Evolutionary conservation across 2,113 vertebrate genomes (phyloP), one percentile per base, ranked within the genome.

Genomic region (Seriola dumerili): DNA sequence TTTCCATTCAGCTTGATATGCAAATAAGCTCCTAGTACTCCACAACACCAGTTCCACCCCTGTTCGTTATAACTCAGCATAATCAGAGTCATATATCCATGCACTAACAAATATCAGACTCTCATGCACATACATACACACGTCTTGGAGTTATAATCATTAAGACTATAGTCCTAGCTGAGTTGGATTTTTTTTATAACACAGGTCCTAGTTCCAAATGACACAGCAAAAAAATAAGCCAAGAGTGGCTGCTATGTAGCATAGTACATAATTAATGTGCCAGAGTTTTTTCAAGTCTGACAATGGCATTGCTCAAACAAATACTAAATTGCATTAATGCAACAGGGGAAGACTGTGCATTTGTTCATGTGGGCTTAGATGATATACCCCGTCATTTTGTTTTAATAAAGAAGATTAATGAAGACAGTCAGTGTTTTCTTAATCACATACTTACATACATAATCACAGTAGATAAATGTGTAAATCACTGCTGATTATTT

Each of bases 1-100:
- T 76, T 87, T 85, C 46, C 57, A 70, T 83, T 86, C 70, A 81
- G 72, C 55, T 80, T 78, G 25, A 83, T 76, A 81, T 91, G 84
- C 71, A 83, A 86, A 80, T 81, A 46, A 72, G n/a, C 77, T 68
- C 55, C 55, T 70, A 10, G 57, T 54, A 17, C 72, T 80, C 25
- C 57, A 65, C 59, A 61, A 42, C 57, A 61, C 55, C 17, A 16
- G 46, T 55, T 74, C 59, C 70, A 67, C 34, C 61, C 21, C 34
- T 46, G 64, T 58, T 78, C 61, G 52, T 81, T 50, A 66, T 55
- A 76, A 76, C 69, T 58, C 52, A 52, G 25, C 16, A 72, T 71
- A 57, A 77, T 34, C 46, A 40, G 23, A n/a, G 66, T 78, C 54
- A 42, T 63, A 57, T 44, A 74, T 34, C 46, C 48, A 68, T 25